These are phyloP conservation scores for Acarapis woodi DNA, from an alignment of 1,140 invertebrate species.

Conservation along the genomic window DNA sequence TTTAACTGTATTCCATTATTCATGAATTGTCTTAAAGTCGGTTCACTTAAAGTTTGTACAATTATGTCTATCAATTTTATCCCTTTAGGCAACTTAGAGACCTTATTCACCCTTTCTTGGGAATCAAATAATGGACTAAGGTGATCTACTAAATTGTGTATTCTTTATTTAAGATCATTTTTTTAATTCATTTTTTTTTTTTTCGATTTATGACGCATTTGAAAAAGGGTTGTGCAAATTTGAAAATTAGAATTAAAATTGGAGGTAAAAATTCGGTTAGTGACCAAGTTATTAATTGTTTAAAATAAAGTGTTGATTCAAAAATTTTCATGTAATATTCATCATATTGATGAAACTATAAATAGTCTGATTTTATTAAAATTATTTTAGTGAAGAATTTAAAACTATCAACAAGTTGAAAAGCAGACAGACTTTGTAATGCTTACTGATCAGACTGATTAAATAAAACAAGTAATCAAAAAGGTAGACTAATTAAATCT, in stretches of 20 bases:
- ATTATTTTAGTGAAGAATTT: not conserved
- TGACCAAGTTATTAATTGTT: too few species aligned
- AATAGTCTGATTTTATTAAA: not conserved
- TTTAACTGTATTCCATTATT: conserved; percentile 4
- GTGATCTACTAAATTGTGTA: conserved; percentile 12
- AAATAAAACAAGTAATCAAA: conserved; percentile 1
- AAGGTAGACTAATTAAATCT: not conserved
- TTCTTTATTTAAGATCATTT: conserved; percentile 6
- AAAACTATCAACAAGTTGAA: not conserved
- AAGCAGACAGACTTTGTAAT: not conserved
- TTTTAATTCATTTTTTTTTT: too few species aligned
- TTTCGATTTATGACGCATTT: not conserved
- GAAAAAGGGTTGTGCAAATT: not conserved
- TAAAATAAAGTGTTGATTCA: not conserved
- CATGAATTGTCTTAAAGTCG: conserved; percentile 9
- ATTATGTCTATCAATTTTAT: conserved; percentile 12
- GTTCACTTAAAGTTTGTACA: conserved; percentile 10
- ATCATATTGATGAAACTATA: not conserved
- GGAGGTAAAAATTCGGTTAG: too few species aligned
- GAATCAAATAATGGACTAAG: conserved; percentile 12
- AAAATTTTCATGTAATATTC: not conserved
- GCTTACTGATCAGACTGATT: not conserved
- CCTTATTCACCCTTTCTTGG: conserved; percentile 10
- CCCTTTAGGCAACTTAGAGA: conserved; percentile 12
- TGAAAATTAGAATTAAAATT: not conserved